Conservation (phyloP, 2,888 invertebrate species). For the Lymantria monacha region DNA sequence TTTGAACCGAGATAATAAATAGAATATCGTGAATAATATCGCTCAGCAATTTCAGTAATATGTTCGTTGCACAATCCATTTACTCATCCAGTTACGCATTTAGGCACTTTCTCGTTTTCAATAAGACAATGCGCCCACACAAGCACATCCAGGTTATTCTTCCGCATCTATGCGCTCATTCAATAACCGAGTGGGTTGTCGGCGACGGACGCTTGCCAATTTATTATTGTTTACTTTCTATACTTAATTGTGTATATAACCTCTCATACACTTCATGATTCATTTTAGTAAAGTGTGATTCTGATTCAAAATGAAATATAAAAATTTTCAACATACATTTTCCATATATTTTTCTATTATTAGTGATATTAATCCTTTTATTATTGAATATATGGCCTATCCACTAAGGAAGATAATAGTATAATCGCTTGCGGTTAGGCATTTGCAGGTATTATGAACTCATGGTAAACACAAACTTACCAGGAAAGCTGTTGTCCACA, state of each 20-base stretch:
- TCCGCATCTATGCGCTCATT: constrained; percentile 54
- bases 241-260: constrained; percentile 57
- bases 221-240: constrained; percentile 72
- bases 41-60: constrained; percentile 11
- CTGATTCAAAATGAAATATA: background rate
- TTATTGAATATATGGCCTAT: too few species aligned
- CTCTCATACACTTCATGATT: constrained; percentile 18
- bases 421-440: too few species aligned
- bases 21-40: background rate
- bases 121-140: constrained; percentile 58
- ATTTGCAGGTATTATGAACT: too few species aligned
- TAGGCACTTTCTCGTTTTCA: constrained; percentile 25
- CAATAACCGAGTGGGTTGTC: constrained; percentile 62
- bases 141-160: constrained; percentile 52
- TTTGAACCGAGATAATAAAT: too few species aligned
- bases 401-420: too few species aligned
- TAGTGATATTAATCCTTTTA: too few species aligned
- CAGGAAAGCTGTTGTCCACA: too few species aligned
- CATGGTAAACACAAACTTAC: too few species aligned
- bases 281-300: constrained; percentile 1
- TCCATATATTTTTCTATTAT: too few species aligned
- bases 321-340: too few species aligned
- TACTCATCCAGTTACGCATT: constrained; percentile 26
- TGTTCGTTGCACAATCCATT: constrained; percentile 28
- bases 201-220: constrained; percentile 61